These are phyloP conservation scores for Patella vulgata DNA, from an alignment of 1,140 invertebrate species.

Conservation along the genomic window DNA sequence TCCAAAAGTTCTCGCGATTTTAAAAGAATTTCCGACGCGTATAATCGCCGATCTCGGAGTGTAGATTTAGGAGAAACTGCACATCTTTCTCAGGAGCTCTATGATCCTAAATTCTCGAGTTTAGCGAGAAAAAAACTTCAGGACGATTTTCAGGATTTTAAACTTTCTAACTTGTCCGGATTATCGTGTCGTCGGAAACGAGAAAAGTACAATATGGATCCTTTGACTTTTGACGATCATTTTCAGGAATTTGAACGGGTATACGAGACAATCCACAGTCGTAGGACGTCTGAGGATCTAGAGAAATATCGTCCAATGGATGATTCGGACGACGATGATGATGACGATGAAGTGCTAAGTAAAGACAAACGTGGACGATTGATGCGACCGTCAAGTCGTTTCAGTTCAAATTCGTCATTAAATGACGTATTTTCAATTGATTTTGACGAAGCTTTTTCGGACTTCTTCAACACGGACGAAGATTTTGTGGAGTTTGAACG, in stretches of 20 bases:
- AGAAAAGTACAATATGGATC: conserved; percentile 20
- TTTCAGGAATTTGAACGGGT: conserved; percentile 62
- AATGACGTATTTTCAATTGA: conserved; percentile 5
- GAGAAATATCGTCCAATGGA: conserved; percentile 22
- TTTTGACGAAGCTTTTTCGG: conserved; percentile 50
- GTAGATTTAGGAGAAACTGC: neutral
- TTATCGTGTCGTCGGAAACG: conserved; percentile 18
- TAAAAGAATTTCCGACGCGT: neutral
- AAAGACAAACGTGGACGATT: neutral
- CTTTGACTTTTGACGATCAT: conserved; percentile 22
- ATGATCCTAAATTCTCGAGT: no score
- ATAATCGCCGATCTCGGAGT: neutral
- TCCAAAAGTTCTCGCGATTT: no score
- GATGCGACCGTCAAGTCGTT: no score
- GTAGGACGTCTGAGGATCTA: conserved; percentile 36
- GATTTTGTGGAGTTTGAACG: conserved; percentile 59
- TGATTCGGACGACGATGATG: conserved; percentile 24
- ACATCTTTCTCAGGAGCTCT: neutral
- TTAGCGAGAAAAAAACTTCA: conserved; percentile 1
- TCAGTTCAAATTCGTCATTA: no score
- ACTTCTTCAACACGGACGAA: conserved; percentile 61
- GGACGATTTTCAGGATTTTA: conserved; percentile 1
- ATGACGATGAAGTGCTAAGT: conserved; percentile 21
- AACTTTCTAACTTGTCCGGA: neutral
- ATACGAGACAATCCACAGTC: conserved; percentile 57